Evolutionary conservation across 2,113 vertebrate genomes (phyloP), one percentile per base, ranked within the genome.

Genomic region (Ornithorhynchus anatinus): DNA sequence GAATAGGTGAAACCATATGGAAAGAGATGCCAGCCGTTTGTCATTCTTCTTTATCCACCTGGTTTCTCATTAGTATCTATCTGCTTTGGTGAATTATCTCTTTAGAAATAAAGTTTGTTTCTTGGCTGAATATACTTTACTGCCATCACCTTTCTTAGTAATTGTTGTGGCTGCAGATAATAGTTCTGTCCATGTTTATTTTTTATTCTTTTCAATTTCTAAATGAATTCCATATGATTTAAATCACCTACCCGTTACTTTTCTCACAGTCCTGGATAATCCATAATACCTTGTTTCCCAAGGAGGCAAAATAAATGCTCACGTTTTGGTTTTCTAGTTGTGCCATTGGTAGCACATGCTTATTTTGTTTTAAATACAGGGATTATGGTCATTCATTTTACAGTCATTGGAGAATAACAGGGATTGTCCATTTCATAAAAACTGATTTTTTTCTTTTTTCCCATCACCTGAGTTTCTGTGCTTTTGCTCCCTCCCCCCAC

Each of bases 401-500:
- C 72, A 76, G 72, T 70, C 51, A 17, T 38, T 33, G 50, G 48
- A 53, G 70, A 61, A 70, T 77, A 35, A 25, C 1, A 39, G 40
- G 27, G 10, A 72, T 74, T 58, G 69, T 67, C 59, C 40, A 69
- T 72, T 60, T 67, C 79, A 74, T 36, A 35, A 45, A 22, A 57
- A 65, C 27, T 17, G n/a, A n/a, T n/a, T n/a, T n/a, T 37, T 23
- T 15, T 47, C 50, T 3, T 54, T 60, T 51, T 29, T 58, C 35
- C 37, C 54, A 75, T 51, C n/a, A 66, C 64, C 72, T 72, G 37
- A 52, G 22, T 11, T 0, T 42, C 52, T 32, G 36, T 74, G 63
- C 62, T 64, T 69, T 75, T 59, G 65, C 29, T 58, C n/a, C 17
- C 19, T 81, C 72, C 77, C 72, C 77, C n/a, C n/a, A n/a, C n/a